phyloP scores from a whole-genome alignment of 2,113 vertebrate species.

The Hippocampus barbouri region DNA sequence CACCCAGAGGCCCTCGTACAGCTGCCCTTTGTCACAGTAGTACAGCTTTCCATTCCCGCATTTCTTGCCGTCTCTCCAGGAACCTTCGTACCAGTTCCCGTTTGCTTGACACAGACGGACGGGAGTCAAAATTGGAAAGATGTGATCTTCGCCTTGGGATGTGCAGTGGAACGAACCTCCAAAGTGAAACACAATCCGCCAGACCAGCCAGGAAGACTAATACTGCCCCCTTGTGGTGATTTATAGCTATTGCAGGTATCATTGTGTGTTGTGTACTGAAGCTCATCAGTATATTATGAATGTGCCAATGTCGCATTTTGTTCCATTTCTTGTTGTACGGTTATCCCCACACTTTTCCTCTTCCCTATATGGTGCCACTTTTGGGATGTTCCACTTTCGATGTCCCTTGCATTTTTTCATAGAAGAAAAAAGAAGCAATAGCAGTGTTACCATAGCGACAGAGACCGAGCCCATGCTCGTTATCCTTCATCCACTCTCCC shows the following conservation, averaged over 20 bases:
- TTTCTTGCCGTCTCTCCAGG: slow-evolving; percentile 82
- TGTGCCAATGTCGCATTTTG: no score
- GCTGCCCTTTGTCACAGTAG: slow-evolving; percentile 77
- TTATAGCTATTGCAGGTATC: neutral
- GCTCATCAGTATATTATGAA: no score
- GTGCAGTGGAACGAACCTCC: neutral
- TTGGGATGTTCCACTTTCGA: no score
- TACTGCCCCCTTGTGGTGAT: neutral
- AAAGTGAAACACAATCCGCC: neutral
- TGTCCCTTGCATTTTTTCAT: neutral
- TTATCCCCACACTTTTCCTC: no score
- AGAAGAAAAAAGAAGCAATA: neutral
- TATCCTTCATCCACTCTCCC: slow-evolving; percentile 82
- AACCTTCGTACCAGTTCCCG: slow-evolving; percentile 82
- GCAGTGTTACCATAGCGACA: slow-evolving; percentile 69
- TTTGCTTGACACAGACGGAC: slow-evolving; percentile 62
- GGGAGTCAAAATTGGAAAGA: neutral
- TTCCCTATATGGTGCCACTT: no score
- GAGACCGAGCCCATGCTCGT: slow-evolving; percentile 74
- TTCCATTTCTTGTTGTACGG: no score
- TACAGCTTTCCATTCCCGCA: slow-evolving; percentile 80
- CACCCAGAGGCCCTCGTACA: slow-evolving; percentile 86
- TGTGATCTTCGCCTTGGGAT: no score
- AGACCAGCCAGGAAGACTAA: neutral
- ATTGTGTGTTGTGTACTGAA: no score